Conservation (phyloP, 2,888 invertebrate genomes). For the Eilema griseolum region DNA sequence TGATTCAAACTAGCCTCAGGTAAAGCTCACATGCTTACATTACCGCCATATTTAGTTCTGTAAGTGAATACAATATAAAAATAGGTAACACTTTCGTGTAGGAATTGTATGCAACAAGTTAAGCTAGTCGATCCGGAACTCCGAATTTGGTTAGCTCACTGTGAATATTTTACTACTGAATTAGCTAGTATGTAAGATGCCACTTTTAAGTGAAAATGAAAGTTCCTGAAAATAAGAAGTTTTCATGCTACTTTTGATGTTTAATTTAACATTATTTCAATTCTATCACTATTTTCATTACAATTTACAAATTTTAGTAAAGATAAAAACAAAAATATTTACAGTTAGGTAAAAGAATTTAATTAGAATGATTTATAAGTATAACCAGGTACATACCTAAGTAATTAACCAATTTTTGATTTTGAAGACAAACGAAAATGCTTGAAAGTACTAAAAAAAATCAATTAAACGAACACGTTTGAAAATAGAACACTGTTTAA, state of each 20-base stretch:
- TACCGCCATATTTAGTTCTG: conserved; percentile 15
- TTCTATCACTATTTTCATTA: background rate
- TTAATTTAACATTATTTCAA: background rate
- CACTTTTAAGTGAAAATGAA: background rate
- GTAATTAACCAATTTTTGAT: conserved; percentile 26
- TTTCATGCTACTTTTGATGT: background rate
- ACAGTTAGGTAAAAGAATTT: background rate
- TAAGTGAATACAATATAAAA: conserved; percentile 29
- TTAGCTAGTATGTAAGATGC: background rate
- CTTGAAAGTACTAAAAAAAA: conserved; percentile 20
- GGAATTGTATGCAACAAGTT: conserved; percentile 72
- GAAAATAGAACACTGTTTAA: conserved; percentile 43
- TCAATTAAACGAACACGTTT: conserved; percentile 33
- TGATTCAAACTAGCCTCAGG: background rate
- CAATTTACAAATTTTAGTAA: background rate
- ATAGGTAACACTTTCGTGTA: conserved; percentile 50
- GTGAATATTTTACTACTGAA: conserved; percentile 8
- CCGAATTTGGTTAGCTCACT: conserved; percentile 50
- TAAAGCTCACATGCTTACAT: conserved; percentile 11
- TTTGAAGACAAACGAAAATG: conserved; percentile 28
- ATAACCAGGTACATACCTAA: conserved; percentile 44
- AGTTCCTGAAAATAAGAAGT: background rate
- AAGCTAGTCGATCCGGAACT: conserved; percentile 54
- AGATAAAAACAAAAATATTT: background rate
- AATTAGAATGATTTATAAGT: conserved; percentile 5